phyloP scores from a whole-genome alignment of 30 jellyfish, hydroid and myxozoan genomes.

The Cassiopea xamachana region DNA sequence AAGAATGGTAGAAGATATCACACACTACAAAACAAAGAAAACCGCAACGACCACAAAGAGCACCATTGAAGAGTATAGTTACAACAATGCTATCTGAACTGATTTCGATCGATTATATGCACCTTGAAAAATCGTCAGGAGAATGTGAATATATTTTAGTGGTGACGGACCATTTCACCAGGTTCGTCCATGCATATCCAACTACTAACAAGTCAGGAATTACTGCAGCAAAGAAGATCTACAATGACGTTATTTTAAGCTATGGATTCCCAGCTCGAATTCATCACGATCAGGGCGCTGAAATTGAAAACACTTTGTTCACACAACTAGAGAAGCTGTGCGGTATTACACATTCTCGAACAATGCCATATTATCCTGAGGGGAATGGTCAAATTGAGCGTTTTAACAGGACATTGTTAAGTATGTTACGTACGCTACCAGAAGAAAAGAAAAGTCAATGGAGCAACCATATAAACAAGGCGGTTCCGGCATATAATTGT shows the following conservation, averaged over 20 bases:
- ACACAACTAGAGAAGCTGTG: slow-evolving; percentile 13
- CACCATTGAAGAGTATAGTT: not conserved
- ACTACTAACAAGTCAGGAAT: slow-evolving; percentile 43
- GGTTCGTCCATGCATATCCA: slow-evolving; percentile 60
- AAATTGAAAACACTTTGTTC: slow-evolving; percentile 54
- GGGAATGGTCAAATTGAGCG: slow-evolving; percentile 73
- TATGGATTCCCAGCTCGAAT: slow-evolving; percentile 63
- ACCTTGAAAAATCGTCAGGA: slow-evolving; percentile 45
- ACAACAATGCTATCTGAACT: slow-evolving; percentile 52
- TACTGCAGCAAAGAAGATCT: slow-evolving; percentile 37
- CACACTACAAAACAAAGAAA: slow-evolving; percentile 7
- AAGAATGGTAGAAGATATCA: not conserved
- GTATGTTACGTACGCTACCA: slow-evolving; percentile 41
- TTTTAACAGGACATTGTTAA: slow-evolving; percentile 41
- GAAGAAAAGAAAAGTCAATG: slow-evolving; percentile 29
- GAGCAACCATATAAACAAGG: slow-evolving; percentile 33
- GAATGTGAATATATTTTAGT: slow-evolving; percentile 58
- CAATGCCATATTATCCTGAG: slow-evolving; percentile 70
- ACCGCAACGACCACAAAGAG: not conserved
- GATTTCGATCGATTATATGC: slow-evolving; percentile 49
- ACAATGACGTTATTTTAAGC: slow-evolving; percentile 35
- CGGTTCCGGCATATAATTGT: slow-evolving; percentile 52
- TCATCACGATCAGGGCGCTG: slow-evolving; percentile 69
- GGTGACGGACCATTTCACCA: slow-evolving; percentile 57
- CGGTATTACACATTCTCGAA: slow-evolving; percentile 47